Evolutionary conservation across 2,888 invertebrate genomes (phyloP), one percentile per base, ranked within the genome.

Genomic region (Metellina segmentata): DNA sequence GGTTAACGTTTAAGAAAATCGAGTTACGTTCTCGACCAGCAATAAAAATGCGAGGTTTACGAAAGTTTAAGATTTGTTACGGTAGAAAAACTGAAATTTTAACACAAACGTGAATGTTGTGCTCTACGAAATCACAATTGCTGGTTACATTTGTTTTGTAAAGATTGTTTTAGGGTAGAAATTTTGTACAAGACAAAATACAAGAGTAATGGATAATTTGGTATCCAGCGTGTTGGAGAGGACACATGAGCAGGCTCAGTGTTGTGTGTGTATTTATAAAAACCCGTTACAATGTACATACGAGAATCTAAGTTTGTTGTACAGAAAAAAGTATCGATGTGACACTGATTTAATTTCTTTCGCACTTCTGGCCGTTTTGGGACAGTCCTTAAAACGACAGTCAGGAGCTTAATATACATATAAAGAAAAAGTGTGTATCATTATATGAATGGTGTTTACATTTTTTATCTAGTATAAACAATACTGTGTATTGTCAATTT

Each of bases 401-500:
- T 83, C 92, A 92, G 92, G 92, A 92, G 92, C 89, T 85, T 87
- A 69, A 81, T 81, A 82, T 70, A 89, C 75, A 87, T 78, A 71
- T 52, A 51, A 19, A 74, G 13, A 81, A 92, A 91, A 86, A 87
- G 81, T 89, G 91, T 91, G 91, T 91, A 91, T 90, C 90, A 92
- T 88, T 91, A 91, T 93, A 89, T 93, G 88, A 87, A 87, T 89
- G 89, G 90, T 91, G 91, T 90, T 91, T 86, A 90, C 75, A 81
- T 91, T 90, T 89, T n/a, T 91, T 89, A 85, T 81, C 75, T 89
- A 86, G 91, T 90, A 90, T 86, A 91, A 92, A 93, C 93, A 93
- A 93, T 93, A 93, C 93, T 93, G 93, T 93, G 93, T 93, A 93
- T 93, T 93, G 93, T 93, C 85, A 93, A 69, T 90, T 88, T 93